phyloP scores from a whole-genome alignment of 2,797 vertebrate species.

The Pachyuromys duprasi region DNA sequence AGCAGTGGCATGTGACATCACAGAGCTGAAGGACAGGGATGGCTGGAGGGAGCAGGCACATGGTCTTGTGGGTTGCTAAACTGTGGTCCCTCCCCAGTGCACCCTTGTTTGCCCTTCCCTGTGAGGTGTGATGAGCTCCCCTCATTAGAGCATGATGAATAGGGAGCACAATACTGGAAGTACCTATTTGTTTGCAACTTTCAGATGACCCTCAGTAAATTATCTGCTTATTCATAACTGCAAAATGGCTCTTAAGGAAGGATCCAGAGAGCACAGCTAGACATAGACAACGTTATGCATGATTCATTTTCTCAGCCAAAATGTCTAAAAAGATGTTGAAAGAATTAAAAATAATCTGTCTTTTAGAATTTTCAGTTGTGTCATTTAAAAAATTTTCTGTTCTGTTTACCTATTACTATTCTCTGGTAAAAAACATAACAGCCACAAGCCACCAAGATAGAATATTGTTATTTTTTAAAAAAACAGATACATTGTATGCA shows the following conservation, averaged over 20 bases:
- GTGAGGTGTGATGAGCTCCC: neutral
- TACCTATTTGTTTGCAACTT: neutral
- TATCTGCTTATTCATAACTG: neutral
- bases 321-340: conserved; percentile 18
- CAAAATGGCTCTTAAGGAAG: neutral
- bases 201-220: neutral
- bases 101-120: neutral
- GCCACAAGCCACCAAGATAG: neutral
- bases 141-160: neutral
- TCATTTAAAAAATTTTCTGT: neutral
- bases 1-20: neutral
- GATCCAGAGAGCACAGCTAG: neutral
- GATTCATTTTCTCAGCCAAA: conserved; percentile 24
- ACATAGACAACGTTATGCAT: neutral
- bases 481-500: neutral
- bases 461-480: neutral
- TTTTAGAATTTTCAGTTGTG: conserved; percentile 19
- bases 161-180: neutral
- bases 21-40: neutral
- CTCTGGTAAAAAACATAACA: neutral
- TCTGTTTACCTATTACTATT: neutral
- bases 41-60: neutral
- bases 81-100: neutral
- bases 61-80: neutral
- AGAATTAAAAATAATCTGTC: conserved; percentile 54